phyloP scores from a whole-genome alignment of 2,113 vertebrate species.

The Apeltes quadracus region DNA sequence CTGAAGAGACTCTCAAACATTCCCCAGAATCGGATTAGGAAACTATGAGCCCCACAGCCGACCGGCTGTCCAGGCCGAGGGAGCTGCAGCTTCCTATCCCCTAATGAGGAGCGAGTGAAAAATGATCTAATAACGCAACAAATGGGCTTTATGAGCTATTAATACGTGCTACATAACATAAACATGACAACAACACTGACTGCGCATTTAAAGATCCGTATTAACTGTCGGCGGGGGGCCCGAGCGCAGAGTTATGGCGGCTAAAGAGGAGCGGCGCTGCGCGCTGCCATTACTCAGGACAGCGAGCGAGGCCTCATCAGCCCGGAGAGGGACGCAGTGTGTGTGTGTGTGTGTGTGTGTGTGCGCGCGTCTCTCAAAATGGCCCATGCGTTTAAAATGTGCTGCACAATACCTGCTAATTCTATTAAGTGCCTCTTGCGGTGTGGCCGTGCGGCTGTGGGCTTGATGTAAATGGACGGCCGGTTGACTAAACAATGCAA shows the following conservation, averaged over 20 bases:
- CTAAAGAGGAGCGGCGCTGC: conserved; percentile 36
- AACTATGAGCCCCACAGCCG: conserved; percentile 64
- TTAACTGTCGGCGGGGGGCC: conserved; percentile 35
- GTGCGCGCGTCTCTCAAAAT: conserved; percentile 57
- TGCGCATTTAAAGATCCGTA: conserved; percentile 54
- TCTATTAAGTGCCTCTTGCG: conserved; percentile 79
- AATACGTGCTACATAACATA: conserved; percentile 57
- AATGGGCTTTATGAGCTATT: conserved; percentile 65
- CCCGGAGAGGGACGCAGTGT: conserved; percentile 29
- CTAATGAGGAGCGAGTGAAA: conserved; percentile 63
- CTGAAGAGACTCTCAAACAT: conserved; percentile 52
- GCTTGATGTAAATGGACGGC: conserved; percentile 81
- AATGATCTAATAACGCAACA: conserved; percentile 60
- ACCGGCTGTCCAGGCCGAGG: conserved; percentile 45
- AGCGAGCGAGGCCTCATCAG: conserved; percentile 50
- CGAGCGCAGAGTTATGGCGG: conserved; percentile 50
- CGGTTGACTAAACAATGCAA: conserved; percentile 81
- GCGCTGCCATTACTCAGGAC: conserved; percentile 63
- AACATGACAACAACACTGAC: conserved; percentile 61
- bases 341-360: conserved; percentile 42
- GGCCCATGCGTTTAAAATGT: conserved; percentile 78
- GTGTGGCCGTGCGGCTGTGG: conserved; percentile 63
- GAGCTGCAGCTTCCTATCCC: conserved; percentile 45
- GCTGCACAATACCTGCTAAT: conserved; percentile 82
- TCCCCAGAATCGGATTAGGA: conserved; percentile 65